phyloP scores from a whole-genome alignment of 92 coral and sea anemone species.

The Pocillopora meandrina region DNA sequence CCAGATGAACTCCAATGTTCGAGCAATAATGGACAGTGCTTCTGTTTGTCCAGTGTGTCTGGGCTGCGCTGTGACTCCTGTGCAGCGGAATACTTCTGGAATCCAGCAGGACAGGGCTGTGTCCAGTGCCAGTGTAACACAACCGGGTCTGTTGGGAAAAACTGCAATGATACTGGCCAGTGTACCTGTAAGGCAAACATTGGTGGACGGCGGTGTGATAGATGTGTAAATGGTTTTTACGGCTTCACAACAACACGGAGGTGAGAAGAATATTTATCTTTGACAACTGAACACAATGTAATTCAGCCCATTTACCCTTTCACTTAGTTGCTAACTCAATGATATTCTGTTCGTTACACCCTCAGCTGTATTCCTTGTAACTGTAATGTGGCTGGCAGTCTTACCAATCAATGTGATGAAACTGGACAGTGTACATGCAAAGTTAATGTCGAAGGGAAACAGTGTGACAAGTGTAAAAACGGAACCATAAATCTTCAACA shows the following conservation, averaged over 20 bases:
- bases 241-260: conserved; percentile 63
- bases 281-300: no score
- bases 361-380: conserved; percentile 80
- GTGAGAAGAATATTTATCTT: neutral
- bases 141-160: conserved; percentile 67
- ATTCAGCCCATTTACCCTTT: neutral
- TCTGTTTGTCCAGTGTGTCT: conserved; percentile 74
- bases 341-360: conserved; percentile 2
- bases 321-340: neutral
- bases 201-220: conserved; percentile 78
- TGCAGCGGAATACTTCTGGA: conserved; percentile 76
- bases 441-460: conserved; percentile 77
- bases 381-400: conserved; percentile 84
- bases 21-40: conserved; percentile 80
- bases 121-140: conserved; percentile 67
- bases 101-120: conserved; percentile 88
- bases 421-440: conserved; percentile 74
- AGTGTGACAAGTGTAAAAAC: conserved; percentile 83
- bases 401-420: conserved; percentile 43
- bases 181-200: conserved; percentile 87
- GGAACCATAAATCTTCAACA: conserved; percentile 72
- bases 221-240: conserved; percentile 82
- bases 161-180: conserved; percentile 83
- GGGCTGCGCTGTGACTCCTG: conserved; percentile 86
- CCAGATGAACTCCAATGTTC: conserved; percentile 77